phyloP scores from a whole-genome alignment of 2,113 vertebrate genomes.

The Castor canadensis region DNA sequence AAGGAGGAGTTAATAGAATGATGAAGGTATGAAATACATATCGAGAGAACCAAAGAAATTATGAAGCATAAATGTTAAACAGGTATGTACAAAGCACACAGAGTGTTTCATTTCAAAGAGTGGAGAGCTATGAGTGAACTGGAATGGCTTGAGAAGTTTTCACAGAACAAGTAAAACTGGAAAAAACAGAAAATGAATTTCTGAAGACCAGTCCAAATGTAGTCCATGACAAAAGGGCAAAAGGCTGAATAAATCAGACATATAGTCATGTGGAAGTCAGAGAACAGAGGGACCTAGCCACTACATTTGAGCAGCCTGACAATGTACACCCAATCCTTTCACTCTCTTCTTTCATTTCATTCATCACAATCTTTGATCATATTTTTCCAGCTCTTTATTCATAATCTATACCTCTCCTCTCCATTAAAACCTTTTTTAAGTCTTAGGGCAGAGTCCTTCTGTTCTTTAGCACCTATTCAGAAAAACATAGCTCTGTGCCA shows the following conservation, averaged over 20 bases:
- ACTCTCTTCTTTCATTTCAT: background rate
- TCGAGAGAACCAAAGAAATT: background rate
- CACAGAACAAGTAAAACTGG: background rate
- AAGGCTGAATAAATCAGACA: background rate
- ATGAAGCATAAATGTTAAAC: background rate
- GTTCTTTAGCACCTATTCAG: background rate
- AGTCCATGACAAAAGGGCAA: background rate
- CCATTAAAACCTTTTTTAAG: background rate
- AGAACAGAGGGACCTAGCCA: background rate
- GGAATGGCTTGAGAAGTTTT: background rate
- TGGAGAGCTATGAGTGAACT: background rate
- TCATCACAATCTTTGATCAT: background rate
- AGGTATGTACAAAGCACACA: background rate
- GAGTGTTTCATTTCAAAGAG: background rate
- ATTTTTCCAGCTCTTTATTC: background rate
- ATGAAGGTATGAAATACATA: background rate
- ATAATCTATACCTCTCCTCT: background rate
- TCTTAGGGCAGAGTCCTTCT: background rate
- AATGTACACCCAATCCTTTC: background rate
- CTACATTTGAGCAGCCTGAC: background rate
- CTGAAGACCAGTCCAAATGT: background rate
- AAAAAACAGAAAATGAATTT: background rate
- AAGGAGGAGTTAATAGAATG: background rate
- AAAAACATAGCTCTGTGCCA: background rate
- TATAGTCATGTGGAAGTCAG: background rate